Base-by-base conservation (phyloP, 64 coral and sea anemone species). In the Porites australiensis region DNA sequence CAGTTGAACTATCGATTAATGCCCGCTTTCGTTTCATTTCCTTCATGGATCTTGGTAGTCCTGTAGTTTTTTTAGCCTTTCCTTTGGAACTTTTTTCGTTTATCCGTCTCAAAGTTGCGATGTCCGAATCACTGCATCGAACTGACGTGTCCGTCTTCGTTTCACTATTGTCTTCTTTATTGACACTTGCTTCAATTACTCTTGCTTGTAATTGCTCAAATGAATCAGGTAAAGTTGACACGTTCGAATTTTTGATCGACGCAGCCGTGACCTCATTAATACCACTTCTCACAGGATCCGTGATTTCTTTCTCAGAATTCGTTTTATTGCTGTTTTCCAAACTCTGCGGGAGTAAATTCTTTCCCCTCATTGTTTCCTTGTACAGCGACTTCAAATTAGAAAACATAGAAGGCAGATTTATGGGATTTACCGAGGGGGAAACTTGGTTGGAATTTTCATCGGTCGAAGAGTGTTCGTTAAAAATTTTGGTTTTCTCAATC, bases 361-460 rank as follows among this genome's bases (percentile, higher is more conserved):
- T 84, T 12, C 13, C 61, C 13, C 13, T 16, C 18, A 48, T 21
- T 20, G 44, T 13, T 51, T 75, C 51, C 15, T 68, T 63, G 11
- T 8, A n/a, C 18, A 84, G 22, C 3, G 60, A 23, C 44, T 64
- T 13, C n/a, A 63, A 64, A 49, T 47, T 82, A 5, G 79, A 64
- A 57, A 63, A 9, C 9, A 43, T 37, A 37, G 27, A 37, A 37
- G 27, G 27, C 1, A 83, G 66, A 83, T 6, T 8, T 65, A 65
- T 3, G 46, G 51, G 9, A 55, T 59, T 27, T 37, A 10, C 61
- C 16, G 61, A 10, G 16, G 18, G 21, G 43, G 79, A 46, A 16
- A 63, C 79, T 64, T 82, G 61, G 63, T 84, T 84, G 8, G 63
- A 84, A 67, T 84, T 84, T 47, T 50, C 81, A 59, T 84, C 81